phyloP scores from a whole-genome alignment of 2,888 invertebrate species.

The Himalopsyche tibetana region DNA sequence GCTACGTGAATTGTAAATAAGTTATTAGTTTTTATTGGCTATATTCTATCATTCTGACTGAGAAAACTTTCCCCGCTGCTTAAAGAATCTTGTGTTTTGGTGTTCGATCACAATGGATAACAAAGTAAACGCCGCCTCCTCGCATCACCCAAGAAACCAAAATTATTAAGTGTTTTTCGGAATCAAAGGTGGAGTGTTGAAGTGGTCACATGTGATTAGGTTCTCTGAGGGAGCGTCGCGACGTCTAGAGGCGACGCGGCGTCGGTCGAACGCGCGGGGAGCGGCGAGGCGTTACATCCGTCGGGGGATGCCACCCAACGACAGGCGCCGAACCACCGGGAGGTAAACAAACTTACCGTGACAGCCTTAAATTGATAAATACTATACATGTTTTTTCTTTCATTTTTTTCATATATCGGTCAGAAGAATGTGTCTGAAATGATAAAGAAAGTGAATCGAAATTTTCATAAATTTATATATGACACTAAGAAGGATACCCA shows the following conservation, averaged over 20 bases:
- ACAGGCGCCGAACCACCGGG: constrained; percentile 80
- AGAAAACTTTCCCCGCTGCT: too few relatives aligned
- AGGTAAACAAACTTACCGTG: constrained; percentile 72
- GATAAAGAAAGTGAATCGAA: too few relatives aligned
- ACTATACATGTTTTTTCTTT: constrained; percentile 16
- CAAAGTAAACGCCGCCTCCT: background rate
- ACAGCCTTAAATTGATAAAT: constrained; percentile 27
- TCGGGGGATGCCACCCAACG: constrained; percentile 76
- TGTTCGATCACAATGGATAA: background rate
- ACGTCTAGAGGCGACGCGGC: constrained; percentile 69
- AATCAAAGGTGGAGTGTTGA: constrained; percentile 28
- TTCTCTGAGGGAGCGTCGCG: constrained; percentile 65
- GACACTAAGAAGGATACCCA: too few relatives aligned
- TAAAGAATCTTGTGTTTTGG: background rate
- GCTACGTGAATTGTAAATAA: too few relatives aligned
- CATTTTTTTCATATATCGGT: background rate
- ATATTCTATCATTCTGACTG: too few relatives aligned
- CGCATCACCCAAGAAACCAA: background rate
- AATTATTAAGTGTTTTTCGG: constrained; percentile 8
- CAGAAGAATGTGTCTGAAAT: background rate
- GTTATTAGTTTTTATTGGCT: too few relatives aligned
- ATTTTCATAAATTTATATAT: too few relatives aligned
- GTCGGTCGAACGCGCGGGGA: constrained; percentile 73
- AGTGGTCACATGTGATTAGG: constrained; percentile 51
- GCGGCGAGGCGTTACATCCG: constrained; percentile 73